Evolutionary conservation across 2,888 invertebrate genomes (phyloP).

Genomic region (Trichopoda pennipes): DNA sequence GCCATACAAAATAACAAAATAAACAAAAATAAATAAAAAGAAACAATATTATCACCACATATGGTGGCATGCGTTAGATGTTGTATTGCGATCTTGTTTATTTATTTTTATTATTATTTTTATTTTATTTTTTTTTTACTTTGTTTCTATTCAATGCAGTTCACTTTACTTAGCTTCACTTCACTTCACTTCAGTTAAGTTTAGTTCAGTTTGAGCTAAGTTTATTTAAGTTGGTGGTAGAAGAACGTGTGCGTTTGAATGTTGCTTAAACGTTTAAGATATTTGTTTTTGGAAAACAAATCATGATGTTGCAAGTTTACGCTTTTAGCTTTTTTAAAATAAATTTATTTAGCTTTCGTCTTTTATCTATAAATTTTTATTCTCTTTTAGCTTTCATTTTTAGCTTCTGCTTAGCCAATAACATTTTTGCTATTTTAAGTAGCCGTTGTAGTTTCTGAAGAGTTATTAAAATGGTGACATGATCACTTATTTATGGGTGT

Average conservation of each 20-base stretch:
- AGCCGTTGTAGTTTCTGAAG: constrained; percentile 54
- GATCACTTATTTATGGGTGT: constrained; percentile 69
- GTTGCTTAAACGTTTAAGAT: constrained; percentile 67
- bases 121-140: neutral
- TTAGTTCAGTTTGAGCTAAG: constrained; percentile 9
- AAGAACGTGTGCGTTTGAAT: constrained; percentile 49
- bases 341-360: constrained; percentile 38
- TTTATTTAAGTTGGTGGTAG: constrained; percentile 23
- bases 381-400: neutral
- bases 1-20: constrained; percentile 16
- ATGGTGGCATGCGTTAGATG: constrained; percentile 69
- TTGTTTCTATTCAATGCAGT: constrained; percentile 30
- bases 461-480: constrained; percentile 69
- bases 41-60: constrained; percentile 59
- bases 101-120: neutral
- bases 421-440: constrained; percentile 45
- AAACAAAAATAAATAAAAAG: neutral
- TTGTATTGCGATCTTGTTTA: constrained; percentile 36
- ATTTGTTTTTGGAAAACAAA: constrained; percentile 70
- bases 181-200: neutral
- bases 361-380: too few relatives aligned
- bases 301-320: constrained; percentile 69
- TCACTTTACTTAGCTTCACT: constrained; percentile 14
- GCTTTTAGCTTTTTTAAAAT: constrained; percentile 57
- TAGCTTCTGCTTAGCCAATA: neutral